These are phyloP conservation scores for Drosophila sp. DNA, from an alignment of 1,140 invertebrate species.

Conservation along the genomic window DNA sequence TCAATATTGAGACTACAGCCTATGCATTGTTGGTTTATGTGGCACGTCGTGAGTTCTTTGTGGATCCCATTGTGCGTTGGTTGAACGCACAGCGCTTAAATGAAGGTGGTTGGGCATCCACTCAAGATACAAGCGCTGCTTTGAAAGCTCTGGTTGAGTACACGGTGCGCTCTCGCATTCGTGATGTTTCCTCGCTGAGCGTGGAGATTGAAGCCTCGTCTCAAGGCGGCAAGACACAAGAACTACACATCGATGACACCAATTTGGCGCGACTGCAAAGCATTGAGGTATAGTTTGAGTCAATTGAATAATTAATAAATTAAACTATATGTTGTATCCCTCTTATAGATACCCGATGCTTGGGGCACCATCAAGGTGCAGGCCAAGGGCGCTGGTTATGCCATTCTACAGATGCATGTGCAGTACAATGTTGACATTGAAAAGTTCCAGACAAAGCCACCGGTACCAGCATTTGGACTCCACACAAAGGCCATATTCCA, in stretches of 20 bases:
- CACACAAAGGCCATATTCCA: constrained; percentile 90
- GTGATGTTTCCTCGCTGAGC: constrained; percentile 94
- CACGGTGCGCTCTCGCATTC: constrained; percentile 92
- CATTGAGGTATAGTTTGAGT: constrained; percentile 87
- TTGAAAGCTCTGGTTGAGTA: constrained; percentile 96
- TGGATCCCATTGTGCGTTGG: constrained; percentile 96
- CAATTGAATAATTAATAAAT: background rate
- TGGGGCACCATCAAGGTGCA: constrained; percentile 96
- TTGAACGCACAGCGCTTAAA: constrained; percentile 95
- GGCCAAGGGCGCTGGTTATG: constrained; percentile 95
- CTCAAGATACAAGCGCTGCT: constrained; percentile 93
- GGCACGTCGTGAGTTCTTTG: constrained; percentile 91
- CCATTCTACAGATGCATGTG: constrained; percentile 96
- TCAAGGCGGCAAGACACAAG: constrained; percentile 88
- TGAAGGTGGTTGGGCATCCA: constrained; percentile 97
- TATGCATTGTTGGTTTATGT: constrained; percentile 96
- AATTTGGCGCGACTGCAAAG: constrained; percentile 91
- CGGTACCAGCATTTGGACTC: constrained; percentile 91
- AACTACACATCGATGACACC: constrained; percentile 89
- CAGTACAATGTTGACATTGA: constrained; percentile 96
- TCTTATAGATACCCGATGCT: constrained; percentile 91
- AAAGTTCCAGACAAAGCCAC: constrained; percentile 94
- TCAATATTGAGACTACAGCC: constrained; percentile 96
- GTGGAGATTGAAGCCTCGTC: constrained; percentile 94
- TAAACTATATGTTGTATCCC: background rate